phyloP scores from a whole-genome alignment of 1,140 invertebrate genomes.

The Brachionus manjavacas region DNA sequence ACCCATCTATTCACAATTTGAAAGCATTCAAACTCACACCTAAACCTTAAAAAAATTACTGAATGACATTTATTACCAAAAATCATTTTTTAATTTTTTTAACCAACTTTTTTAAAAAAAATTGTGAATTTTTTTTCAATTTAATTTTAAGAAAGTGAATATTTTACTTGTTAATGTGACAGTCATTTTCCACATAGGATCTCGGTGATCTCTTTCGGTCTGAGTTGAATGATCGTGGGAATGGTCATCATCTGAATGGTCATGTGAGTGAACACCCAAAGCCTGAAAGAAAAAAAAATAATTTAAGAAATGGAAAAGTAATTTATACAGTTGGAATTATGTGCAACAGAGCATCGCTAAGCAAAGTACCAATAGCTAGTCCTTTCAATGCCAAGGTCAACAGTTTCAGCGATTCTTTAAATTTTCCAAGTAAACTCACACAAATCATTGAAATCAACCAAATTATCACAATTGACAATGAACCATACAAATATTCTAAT shows the following conservation, averaged over 20 bases:
- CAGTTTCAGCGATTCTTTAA: background rate
- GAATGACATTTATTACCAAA: too few species aligned
- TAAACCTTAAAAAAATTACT: too few species aligned
- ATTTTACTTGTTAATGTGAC: background rate
- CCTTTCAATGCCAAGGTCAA: background rate
- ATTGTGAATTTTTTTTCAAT: too few species aligned
- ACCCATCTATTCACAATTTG: too few species aligned
- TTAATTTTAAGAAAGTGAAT: too few species aligned
- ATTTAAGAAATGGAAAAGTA: background rate
- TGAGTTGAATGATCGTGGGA: background rate
- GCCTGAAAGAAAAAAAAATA: background rate
- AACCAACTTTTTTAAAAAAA: too few species aligned
- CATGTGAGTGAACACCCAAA: background rate
- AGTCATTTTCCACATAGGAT: slow-evolving; percentile 27
- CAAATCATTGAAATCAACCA: slow-evolving; percentile 16
- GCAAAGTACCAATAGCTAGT: slow-evolving; percentile 57
- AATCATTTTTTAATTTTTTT: too few species aligned
- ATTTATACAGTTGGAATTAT: slow-evolving; percentile 52
- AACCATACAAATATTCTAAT: background rate
- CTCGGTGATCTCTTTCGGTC: background rate
- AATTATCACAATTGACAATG: background rate
- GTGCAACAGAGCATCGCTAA: slow-evolving; percentile 58
- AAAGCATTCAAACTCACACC: too few species aligned
- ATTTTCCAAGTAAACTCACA: background rate
- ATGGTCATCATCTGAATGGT: background rate